Evolutionary conservation across 2,113 vertebrate species (phyloP).

Genomic region (Melierax canorus): DNA sequence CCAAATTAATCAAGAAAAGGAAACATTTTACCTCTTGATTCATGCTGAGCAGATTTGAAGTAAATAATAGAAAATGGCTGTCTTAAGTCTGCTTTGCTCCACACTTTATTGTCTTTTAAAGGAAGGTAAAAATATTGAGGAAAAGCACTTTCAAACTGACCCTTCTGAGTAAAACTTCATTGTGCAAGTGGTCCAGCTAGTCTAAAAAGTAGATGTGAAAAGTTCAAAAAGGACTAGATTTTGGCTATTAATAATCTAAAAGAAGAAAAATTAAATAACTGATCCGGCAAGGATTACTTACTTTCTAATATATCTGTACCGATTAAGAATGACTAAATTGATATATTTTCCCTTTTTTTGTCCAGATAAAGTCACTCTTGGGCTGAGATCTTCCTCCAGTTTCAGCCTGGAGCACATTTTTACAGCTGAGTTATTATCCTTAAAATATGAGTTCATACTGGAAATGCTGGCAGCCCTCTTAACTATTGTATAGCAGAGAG

Average conservation of each 20-base stretch:
- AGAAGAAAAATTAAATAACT: neutral
- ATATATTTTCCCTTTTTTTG: neutral
- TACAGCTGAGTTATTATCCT: constrained; percentile 41
- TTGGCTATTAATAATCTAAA: neutral
- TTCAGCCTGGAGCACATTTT: constrained; percentile 25
- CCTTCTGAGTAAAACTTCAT: neutral
- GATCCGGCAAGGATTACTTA: neutral
- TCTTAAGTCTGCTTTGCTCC: neutral
- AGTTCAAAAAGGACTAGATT: neutral
- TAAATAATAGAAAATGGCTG: neutral
- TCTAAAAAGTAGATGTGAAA: neutral
- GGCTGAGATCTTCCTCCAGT: constrained; percentile 23
- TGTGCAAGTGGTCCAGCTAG: neutral
- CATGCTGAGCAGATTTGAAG: neutral
- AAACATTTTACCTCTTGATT: neutral
- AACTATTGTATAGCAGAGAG: neutral
- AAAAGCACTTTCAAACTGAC: neutral
- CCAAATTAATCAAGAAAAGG: neutral
- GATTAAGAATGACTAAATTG: constrained; percentile 10
- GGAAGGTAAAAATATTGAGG: neutral
- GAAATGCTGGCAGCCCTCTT: constrained; percentile 32
- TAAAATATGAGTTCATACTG: constrained; percentile 28
- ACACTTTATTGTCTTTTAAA: neutral
- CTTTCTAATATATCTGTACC: neutral
- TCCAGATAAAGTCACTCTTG: constrained; percentile 9